These are phyloP conservation scores for Clistopyga incitator DNA, from an alignment of 2,888 invertebrate species.

Conservation along the genomic window DNA sequence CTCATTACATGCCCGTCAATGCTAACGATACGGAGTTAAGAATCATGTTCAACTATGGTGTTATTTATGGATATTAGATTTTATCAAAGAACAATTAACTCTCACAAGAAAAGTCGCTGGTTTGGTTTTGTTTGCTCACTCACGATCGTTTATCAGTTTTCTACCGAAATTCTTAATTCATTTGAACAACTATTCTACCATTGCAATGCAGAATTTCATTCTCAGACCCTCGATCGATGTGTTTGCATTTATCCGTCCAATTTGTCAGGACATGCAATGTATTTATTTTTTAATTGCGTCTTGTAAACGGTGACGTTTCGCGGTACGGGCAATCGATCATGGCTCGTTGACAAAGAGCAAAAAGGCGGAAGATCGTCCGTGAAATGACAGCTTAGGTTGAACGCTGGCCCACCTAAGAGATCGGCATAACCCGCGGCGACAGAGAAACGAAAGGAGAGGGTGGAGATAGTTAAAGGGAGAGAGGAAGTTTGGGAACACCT, in stretches of 20 bases:
- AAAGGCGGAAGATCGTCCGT: slow-evolving; percentile 7
- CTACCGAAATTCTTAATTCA: no score
- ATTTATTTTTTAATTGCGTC: background rate
- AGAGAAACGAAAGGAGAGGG: background rate
- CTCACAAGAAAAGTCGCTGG: background rate
- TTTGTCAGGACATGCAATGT: background rate
- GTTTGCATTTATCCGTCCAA: background rate
- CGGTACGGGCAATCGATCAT: background rate
- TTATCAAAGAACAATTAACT: background rate
- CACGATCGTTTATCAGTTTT: no score
- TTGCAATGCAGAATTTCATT: background rate
- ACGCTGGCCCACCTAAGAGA: background rate
- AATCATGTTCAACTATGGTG: background rate
- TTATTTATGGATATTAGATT: background rate
- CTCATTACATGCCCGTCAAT: background rate
- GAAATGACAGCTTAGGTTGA: slow-evolving; percentile 12
- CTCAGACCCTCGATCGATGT: background rate
- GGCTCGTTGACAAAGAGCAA: slow-evolving; percentile 12
- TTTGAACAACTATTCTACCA: no score
- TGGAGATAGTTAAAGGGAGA: slow-evolving; percentile 5
- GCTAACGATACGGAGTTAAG: background rate
- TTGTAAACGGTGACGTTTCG: background rate
- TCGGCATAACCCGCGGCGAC: slow-evolving; percentile 1
- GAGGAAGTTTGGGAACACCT: slow-evolving; percentile 79
- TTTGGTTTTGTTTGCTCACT: background rate